Evolutionary conservation across 2,113 vertebrate species (phyloP).

Genomic region (Narcine bancroftii): DNA sequence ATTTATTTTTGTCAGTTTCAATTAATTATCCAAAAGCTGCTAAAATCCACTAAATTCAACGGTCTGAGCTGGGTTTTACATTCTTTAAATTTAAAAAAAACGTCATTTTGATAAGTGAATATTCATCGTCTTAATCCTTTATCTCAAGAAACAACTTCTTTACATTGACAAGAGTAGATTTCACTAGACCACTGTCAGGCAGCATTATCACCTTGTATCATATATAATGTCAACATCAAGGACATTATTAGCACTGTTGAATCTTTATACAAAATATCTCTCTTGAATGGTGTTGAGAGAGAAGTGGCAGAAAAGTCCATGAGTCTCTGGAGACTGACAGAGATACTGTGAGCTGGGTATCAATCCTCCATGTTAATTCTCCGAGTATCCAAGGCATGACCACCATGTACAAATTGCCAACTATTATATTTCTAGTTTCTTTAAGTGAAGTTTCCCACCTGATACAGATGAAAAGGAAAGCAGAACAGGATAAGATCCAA

Average conservation of each 20-base stretch:
- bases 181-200: background rate
- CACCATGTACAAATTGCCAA: background rate
- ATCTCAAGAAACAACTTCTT: background rate
- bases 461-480: constrained; percentile 98
- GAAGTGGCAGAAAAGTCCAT: background rate
- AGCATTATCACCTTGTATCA: background rate
- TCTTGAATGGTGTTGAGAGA: background rate
- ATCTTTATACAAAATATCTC: no score
- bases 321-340: background rate
- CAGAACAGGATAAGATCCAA: constrained; percentile 96
- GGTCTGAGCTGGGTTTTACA: background rate
- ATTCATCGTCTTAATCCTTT: background rate
- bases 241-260: background rate
- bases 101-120: background rate
- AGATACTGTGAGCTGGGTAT: background rate
- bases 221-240: background rate
- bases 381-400: background rate
- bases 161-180: background rate
- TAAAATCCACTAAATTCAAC: background rate
- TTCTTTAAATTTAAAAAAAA: background rate
- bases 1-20: background rate
- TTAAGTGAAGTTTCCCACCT: constrained; percentile 58
- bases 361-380: background rate
- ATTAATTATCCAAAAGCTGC: background rate
- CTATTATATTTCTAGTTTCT: background rate